Conservation (phyloP, 2,888 invertebrate genomes). For the Nomada goodeniana region DNA sequence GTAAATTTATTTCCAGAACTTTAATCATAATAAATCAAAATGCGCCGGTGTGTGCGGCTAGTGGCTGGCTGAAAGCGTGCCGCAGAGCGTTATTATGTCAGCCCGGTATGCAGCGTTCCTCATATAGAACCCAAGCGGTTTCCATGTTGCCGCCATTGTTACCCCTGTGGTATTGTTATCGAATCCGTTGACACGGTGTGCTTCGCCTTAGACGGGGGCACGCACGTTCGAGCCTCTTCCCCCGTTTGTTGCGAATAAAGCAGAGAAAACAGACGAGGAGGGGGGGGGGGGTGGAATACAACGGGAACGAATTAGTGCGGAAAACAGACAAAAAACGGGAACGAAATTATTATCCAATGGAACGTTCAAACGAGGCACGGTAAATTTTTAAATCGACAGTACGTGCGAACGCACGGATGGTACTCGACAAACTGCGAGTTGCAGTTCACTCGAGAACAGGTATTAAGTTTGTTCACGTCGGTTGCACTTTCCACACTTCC, state of each 20-base stretch:
- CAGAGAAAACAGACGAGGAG: not conserved
- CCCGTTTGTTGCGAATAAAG: not conserved
- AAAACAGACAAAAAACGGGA: not conserved
- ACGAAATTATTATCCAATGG: slow-evolving; percentile 18
- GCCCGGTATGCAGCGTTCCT: slow-evolving; percentile 32
- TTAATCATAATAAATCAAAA: slow-evolving; percentile 36
- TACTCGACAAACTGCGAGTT: slow-evolving; percentile 14
- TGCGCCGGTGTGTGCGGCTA: not conserved
- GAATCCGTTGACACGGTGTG: slow-evolving; percentile 25
- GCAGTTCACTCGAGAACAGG: slow-evolving; percentile 2
- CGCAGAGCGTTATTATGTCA: slow-evolving; percentile 51
- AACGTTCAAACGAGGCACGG: not conserved
- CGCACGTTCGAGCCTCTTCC: not conserved
- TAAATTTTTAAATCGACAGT: slow-evolving; percentile 31
- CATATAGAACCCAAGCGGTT: slow-evolving; percentile 25
- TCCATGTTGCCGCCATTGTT: slow-evolving; percentile 32
- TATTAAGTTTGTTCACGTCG: slow-evolving; percentile 45
- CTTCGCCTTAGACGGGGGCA: not conserved
- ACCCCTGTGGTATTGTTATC: slow-evolving; percentile 35
- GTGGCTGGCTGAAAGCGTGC: slow-evolving; percentile 10
- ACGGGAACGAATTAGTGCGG: not conserved
- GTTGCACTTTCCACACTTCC: slow-evolving; percentile 26
- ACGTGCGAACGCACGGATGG: slow-evolving; percentile 15
- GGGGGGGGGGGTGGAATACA: not conserved
- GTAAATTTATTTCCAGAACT: slow-evolving; percentile 34